Evolutionary conservation across 1,140 invertebrate genomes (phyloP).

Genomic region (Drosophila lini): DNA sequence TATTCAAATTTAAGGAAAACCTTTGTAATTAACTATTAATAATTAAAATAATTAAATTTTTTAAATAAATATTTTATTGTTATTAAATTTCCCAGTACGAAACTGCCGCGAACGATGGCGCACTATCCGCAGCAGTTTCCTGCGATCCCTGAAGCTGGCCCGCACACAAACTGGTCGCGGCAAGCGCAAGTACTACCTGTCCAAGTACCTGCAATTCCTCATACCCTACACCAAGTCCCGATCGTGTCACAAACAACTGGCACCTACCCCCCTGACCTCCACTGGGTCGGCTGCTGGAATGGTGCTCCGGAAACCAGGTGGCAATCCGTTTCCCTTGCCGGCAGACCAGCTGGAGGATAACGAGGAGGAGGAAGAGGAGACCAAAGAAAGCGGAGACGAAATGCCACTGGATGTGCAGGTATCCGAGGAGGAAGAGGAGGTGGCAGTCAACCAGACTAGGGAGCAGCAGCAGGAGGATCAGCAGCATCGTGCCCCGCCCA

Average conservation of each 20-base stretch:
- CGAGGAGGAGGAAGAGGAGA: not conserved
- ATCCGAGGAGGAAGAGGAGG: conserved; percentile 37
- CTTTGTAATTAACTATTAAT: not conserved
- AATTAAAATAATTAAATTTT: not conserved
- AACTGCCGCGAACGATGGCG: conserved; percentile 80
- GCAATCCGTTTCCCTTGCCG: not conserved
- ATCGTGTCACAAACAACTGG: conserved; percentile 46
- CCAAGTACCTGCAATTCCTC: conserved; percentile 78
- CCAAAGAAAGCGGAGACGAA: conserved; percentile 47
- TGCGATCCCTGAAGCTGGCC: conserved; percentile 74
- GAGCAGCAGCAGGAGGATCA: not conserved
- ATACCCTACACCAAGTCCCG: conserved; percentile 79
- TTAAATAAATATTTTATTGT: not conserved
- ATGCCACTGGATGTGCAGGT: conserved; percentile 54
- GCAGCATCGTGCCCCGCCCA: conserved; percentile 7
- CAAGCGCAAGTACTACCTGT: conserved; percentile 80
- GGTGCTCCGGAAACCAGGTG: conserved; percentile 57
- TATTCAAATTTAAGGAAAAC: not conserved
- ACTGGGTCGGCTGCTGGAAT: conserved; percentile 24
- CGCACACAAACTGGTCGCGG: conserved; percentile 76
- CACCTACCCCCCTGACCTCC: not conserved
- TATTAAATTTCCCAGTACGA: conserved; percentile 56
- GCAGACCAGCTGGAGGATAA: conserved; percentile 35
- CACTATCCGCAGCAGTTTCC: conserved; percentile 77
- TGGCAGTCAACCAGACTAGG: not conserved